Evolutionary conservation across 2,888 invertebrate genomes (phyloP), one percentile per base, ranked within the genome.

Genomic region (Lasius platythorax): DNA sequence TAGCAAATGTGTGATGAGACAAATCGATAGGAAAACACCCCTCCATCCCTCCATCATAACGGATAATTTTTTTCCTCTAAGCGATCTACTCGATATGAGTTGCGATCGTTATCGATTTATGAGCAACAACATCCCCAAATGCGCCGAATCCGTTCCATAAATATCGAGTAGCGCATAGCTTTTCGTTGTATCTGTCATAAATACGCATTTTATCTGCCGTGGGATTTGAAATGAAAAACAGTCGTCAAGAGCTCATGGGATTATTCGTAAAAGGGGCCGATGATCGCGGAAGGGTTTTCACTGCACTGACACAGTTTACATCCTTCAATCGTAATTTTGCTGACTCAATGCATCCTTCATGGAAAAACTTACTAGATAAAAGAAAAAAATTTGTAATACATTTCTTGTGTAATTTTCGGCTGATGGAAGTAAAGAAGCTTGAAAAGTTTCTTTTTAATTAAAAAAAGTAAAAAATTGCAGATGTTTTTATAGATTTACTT

Each of bases 221-320:
- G 91, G 93, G 92, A 92, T 93, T 93, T 91, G 83, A 91, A 92
- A 93, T 94, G 92, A 94, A 93, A 93, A 94, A 94, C 93, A 94
- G 93, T 93, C 91, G 93, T 93, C 93, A 93, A 92, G 91, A 92
- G 92, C 93, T 92, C 93, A 86, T 88, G 92, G 93, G 93, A 93
- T 94, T 93, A 93, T 88, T 84, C 84, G 87, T 90, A 89, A 93
- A 93, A 92, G 91, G 88, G 88, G 88, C 91, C 64, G 68, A 40
- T 76, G 83, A 73, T 84, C 75, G 33, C 68, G 50, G 56, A 82
- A 70, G 70, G n/a, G 68, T 58, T 83, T 85, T 75, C 63, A 56
- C 30, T 43, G 50, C 28, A 53, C 12, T 15, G 46, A 30, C 58
- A 37, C 33, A 75, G n/a, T 76, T 50, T 61, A 37, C 46, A n/a